Evolutionary conservation across 1,140 invertebrate species (phyloP).

Genomic region (Pseudomyrmex pallidus): DNA sequence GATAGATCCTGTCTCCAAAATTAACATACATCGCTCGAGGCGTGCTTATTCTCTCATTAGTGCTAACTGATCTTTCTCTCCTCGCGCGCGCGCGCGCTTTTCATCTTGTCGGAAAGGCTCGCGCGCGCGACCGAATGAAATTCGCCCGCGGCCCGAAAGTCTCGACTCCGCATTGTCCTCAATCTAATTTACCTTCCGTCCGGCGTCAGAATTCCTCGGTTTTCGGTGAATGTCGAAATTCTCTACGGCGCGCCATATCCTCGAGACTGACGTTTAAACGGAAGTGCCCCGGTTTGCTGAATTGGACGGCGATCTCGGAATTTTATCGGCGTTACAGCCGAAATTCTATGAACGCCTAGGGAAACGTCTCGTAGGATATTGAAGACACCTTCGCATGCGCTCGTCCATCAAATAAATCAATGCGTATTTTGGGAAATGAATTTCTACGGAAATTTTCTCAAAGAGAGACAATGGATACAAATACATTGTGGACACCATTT

Average conservation of each 20-base stretch:
- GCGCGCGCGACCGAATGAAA: slow-evolving; percentile 26
- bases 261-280: slow-evolving; percentile 44
- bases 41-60: slow-evolving; percentile 21
- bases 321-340: slow-evolving; percentile 14
- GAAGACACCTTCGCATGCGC: background rate
- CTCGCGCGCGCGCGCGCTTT: slow-evolving; percentile 11
- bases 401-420: background rate
- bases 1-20: slow-evolving; percentile 1
- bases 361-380: background rate
- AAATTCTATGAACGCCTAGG: background rate
- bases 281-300: slow-evolving; percentile 11
- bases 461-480: too few species aligned
- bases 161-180: slow-evolving; percentile 49
- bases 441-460: too few species aligned
- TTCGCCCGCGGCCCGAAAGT: slow-evolving; percentile 52
- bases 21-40: slow-evolving; percentile 25
- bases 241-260: slow-evolving; percentile 17
- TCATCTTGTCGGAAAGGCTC: slow-evolving; percentile 40
- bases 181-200: slow-evolving; percentile 48
- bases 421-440: too few species aligned
- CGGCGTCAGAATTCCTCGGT: slow-evolving; percentile 56
- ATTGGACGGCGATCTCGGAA: slow-evolving; percentile 7
- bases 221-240: slow-evolving; percentile 52
- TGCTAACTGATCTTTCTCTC: slow-evolving; percentile 12
- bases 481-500: too few species aligned